A percentile compares a stretch with the other conserved stretches of the same genome.
Evolutionary conservation across 2,797 vertebrate genomes (phyloP).

Genomic region (Jordanella pulchra): DNA sequence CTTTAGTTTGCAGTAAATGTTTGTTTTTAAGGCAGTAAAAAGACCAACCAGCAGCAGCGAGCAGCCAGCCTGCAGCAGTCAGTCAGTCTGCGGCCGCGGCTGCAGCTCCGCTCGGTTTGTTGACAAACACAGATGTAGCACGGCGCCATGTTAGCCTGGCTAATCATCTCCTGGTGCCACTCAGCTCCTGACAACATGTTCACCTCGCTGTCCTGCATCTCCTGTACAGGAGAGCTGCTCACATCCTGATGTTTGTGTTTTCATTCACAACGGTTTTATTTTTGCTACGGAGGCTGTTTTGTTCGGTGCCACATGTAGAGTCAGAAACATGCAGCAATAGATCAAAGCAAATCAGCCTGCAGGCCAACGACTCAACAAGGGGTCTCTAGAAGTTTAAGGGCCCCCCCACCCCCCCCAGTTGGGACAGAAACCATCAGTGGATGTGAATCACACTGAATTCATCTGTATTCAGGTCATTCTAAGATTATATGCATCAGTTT

Average conservation of each 20-base stretch:
- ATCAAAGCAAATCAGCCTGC: neutral
- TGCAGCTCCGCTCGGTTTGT: slow-evolving; percentile 84
- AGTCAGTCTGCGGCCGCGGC: slow-evolving; percentile 69
- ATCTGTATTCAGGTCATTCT: too few relatives aligned
- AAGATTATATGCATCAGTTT: too few relatives aligned
- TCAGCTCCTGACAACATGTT: slow-evolving; percentile 93
- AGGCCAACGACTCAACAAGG: neutral
- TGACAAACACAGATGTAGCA: slow-evolving; percentile 79
- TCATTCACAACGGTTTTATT: slow-evolving; percentile 22
- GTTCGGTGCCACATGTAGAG: slow-evolving; percentile 3
- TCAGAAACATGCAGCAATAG: slow-evolving; percentile 7
- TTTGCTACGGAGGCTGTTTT: slow-evolving; percentile 9
- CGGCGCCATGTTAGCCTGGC: slow-evolving; percentile 70
- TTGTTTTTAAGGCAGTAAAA: neutral
- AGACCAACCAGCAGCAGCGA: slow-evolving; percentile 17
- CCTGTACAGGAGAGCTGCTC: slow-evolving; percentile 44
- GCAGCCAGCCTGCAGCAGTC: slow-evolving; percentile 63
- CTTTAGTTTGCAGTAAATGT: neutral
- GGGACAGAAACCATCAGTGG: too few relatives aligned
- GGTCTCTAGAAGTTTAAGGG: neutral
- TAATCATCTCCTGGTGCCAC: slow-evolving; percentile 95
- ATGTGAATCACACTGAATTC: too few relatives aligned
- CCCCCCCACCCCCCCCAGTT: too few relatives aligned
- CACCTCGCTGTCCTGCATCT: slow-evolving; percentile 74
- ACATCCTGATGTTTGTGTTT: slow-evolving; percentile 27